Evolutionary conservation across 2,797 vertebrate genomes (phyloP).

Genomic region (Telmatherina bonti): DNA sequence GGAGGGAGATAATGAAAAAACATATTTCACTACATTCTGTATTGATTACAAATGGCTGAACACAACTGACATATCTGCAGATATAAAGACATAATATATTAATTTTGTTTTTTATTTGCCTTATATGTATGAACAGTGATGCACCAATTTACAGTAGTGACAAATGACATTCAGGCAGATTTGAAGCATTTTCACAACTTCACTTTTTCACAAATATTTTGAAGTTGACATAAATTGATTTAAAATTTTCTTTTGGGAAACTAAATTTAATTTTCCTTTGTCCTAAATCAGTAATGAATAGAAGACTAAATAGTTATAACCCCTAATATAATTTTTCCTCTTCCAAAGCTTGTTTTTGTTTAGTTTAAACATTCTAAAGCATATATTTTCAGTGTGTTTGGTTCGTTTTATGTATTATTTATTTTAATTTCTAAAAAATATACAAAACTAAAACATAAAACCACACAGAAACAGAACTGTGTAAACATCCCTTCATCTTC

Average conservation of each 20-base stretch:
- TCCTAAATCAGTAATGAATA: background rate
- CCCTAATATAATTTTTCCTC: background rate
- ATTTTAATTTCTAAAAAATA: background rate
- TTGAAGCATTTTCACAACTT: background rate
- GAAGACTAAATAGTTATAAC: background rate
- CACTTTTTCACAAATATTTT: too few relatives aligned
- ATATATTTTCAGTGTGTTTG: background rate
- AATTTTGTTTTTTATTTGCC: background rate
- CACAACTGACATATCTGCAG: constrained; percentile 46
- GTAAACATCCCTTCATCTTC: too few relatives aligned
- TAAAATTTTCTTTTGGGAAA: background rate
- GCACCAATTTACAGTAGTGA: too few relatives aligned
- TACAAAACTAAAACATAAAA: background rate
- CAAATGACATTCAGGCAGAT: too few relatives aligned
- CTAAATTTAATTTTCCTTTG: background rate
- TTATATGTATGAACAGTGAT: too few relatives aligned
- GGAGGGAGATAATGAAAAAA: constrained; percentile 72
- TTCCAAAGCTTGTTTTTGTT: too few relatives aligned
- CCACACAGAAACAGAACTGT: background rate
- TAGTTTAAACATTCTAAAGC: too few relatives aligned
- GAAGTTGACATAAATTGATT: background rate
- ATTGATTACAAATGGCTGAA: constrained; percentile 66
- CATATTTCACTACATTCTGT: constrained; percentile 34
- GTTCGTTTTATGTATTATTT: background rate
- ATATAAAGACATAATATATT: background rate